Evolutionary conservation across 2,888 invertebrate species (phyloP), one percentile per base, ranked within the genome.

Genomic region (Ptilodon capucinus): DNA sequence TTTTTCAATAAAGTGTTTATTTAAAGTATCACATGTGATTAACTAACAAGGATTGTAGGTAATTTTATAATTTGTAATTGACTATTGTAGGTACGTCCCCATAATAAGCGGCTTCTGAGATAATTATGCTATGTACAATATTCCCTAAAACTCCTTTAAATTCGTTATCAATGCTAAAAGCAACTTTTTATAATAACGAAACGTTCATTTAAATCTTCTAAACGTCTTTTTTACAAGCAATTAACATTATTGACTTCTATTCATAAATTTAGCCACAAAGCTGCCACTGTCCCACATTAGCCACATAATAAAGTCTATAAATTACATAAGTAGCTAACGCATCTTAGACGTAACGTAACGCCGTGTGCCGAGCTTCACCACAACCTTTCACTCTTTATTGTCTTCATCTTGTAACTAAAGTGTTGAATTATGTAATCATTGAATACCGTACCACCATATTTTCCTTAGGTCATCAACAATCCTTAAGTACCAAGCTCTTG

Each of bases 321-420:
- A 32, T 49, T 54, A 44, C 50, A 16, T 36, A 57, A 50, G 36
- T 45, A 32, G 30, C 46, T 42, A 32, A 32, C 40, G 52, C 41
- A 51, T 54, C 51, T 42, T 13, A 42, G 21, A 43, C 44, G 28
- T 52, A 19, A 43, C 44, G 28, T 52, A 52, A 48, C 42, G 30
- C 40, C 51, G 38, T 39, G 42, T 35, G 42, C 46, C 23, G 30
- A 44, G 36, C 46, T 49, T 44, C 47, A 39, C 48, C 38, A 18
- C 50, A 51, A 53, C 46, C 57, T 57, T 55, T 63, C 54, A 55
- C 57, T 60, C 18, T 48, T 45, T 57, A 54, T 49, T 51, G 48
- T 52, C 44, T 49, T 46, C 44, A 46, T 54, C 42, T 48, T 40
- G 17, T 48, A 30, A 40, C 32, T 44, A 11, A 23, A 41, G 34